Evolutionary conservation across 2,113 vertebrate species (phyloP).

Genomic region (Cettia cetti): DNA sequence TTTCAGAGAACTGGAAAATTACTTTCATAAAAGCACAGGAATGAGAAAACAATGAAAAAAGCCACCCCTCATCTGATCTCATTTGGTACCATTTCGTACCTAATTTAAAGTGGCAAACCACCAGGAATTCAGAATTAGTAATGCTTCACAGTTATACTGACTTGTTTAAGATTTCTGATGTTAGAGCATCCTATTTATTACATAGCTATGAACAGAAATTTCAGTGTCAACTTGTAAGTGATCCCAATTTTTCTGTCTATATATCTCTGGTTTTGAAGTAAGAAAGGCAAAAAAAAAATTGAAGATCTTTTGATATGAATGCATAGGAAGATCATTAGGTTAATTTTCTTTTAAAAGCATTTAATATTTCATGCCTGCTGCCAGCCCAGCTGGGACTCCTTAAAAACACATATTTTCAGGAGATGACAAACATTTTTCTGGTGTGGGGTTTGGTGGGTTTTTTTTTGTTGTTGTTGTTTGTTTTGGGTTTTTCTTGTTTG

Average conservation of each 20-base stretch:
- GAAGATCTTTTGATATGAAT: neutral
- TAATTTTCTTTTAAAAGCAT: neutral
- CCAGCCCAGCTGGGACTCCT: neutral
- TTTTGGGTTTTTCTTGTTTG: neutral
- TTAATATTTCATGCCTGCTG: conserved; percentile 16
- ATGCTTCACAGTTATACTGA: neutral
- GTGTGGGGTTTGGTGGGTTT: neutral
- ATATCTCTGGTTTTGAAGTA: neutral
- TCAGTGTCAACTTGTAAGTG: neutral
- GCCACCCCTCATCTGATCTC: neutral
- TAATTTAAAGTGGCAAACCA: neutral
- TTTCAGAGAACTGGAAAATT: neutral
- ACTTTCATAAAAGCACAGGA: neutral
- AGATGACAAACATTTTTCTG: neutral
- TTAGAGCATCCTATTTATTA: neutral
- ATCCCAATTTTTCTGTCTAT: neutral
- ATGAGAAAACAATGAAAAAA: neutral
- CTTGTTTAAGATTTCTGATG: neutral
- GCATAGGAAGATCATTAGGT: neutral
- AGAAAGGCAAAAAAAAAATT: neutral
- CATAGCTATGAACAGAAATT: neutral
- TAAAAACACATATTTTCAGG: neutral
- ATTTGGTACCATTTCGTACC: neutral
- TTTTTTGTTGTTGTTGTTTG: too few relatives aligned
- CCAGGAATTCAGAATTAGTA: neutral